Base-by-base conservation (phyloP, 1,140 invertebrate genomes). In the Heliconius hermathena region DNA sequence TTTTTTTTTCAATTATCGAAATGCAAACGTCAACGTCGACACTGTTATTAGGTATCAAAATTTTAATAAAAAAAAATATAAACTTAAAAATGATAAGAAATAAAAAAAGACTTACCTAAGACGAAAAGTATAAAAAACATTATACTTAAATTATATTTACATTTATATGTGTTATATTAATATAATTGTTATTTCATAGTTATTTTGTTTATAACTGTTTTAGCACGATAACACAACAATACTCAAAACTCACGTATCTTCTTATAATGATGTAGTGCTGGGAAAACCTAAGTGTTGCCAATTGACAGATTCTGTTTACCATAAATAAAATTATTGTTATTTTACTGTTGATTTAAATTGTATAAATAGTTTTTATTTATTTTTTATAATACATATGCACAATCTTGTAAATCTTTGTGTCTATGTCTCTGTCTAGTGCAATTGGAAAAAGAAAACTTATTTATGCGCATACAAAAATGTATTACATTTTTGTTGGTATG, bases 241-340 rank as follows among this genome's bases (percentile, higher is more conserved):
- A 9, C 60, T 66, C 13, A 29, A 66, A 60, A 26, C 60, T 22
- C 22, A 29, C 26, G 22, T 66, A 26, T 66, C 22, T 26, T 66
- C 60, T 66, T 66, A 66, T 66, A 66, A 66, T 66, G 60, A 66
- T 66, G 60, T 18, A 66, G 11, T 29, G 22, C 16, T 66, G 60
- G 41, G 54, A 72, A 49, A 71, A 52, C 46, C 26, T 54, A 66
- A 66, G 60, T 52, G 26, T 78, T 33, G n/a, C 57, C 26, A 74
- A 29, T 29, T 57, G 33, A 6, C 11, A 33, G n/a, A n/a, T 74
- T 11, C 26, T 8, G 13, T 33, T 54, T 57, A 38, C 57, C 74
- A 16, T 60, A 60, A 60, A 60, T 22, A 26, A 60, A 60, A 60
- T 22, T 66, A 26, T 11, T 60, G 26, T 11, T 29, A 26, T 66